These are phyloP conservation scores for Dendrolimus punctatus DNA, from an alignment of 1,140 invertebrate genomes.

Conservation along the genomic window DNA sequence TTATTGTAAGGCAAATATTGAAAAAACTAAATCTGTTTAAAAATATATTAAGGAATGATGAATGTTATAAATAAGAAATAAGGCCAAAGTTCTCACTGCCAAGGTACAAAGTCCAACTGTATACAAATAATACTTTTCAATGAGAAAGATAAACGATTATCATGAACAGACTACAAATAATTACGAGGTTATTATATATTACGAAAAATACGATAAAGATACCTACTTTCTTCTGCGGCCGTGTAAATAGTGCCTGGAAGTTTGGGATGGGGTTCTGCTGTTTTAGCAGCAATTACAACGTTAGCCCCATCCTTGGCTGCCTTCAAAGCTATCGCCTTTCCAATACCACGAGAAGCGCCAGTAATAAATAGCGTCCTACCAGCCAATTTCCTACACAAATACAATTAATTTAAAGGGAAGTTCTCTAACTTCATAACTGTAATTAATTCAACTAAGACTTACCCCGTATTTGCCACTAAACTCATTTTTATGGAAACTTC, in stretches of 20 bases:
- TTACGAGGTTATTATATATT: background rate
- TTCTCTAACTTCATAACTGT: background rate
- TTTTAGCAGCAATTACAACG: slow-evolving; percentile 96
- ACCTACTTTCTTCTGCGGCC: slow-evolving; percentile 94
- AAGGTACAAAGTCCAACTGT: slow-evolving; percentile 9
- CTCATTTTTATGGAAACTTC: too few relatives aligned
- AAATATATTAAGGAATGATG: too few relatives aligned
- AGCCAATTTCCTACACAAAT: slow-evolving; percentile 83
- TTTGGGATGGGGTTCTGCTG: slow-evolving; percentile 96
- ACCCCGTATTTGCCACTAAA: slow-evolving; percentile 60
- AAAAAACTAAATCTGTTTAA: too few relatives aligned
- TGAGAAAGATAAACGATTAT: background rate
- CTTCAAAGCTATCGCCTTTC: slow-evolving; percentile 96
- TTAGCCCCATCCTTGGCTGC: slow-evolving; percentile 96
- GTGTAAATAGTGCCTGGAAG: slow-evolving; percentile 98
- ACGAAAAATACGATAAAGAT: background rate
- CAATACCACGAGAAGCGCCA: slow-evolving; percentile 97
- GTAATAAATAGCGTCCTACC: slow-evolving; percentile 96
- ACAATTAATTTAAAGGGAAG: background rate
- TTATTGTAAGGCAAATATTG: too few relatives aligned
- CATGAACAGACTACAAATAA: background rate
- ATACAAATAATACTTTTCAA: background rate
- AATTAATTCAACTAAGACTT: slow-evolving; percentile 17
- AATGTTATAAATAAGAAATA: background rate
- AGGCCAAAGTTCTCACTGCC: slow-evolving; percentile 3